phyloP scores from a whole-genome alignment of 2,113 vertebrate species.

The Boulengeromyrus knoepffleri region DNA sequence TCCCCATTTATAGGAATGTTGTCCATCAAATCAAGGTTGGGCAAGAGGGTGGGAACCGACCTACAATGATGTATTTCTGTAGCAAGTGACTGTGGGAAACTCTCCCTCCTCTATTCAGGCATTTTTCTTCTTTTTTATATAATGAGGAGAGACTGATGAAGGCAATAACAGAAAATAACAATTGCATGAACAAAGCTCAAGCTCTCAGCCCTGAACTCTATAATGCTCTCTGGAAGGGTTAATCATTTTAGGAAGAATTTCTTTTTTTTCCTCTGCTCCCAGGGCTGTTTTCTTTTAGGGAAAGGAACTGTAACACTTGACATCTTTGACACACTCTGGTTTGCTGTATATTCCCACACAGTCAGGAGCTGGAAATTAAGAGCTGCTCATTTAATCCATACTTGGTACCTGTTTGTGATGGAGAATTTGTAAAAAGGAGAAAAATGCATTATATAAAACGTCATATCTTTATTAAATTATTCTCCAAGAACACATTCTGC shows the following conservation, averaged over 20 bases:
- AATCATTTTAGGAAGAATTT: conserved; percentile 87
- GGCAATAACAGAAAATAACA: conserved; percentile 93
- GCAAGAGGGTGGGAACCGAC: conserved; percentile 60
- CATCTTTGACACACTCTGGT: conserved; percentile 76
- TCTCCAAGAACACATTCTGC: not conserved
- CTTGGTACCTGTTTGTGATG: not conserved
- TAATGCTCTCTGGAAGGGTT: conserved; percentile 87
- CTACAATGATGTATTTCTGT: conserved; percentile 95
- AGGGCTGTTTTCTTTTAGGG: conserved; percentile 66
- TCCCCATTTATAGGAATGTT: conserved; percentile 93
- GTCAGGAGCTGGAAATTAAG: conserved; percentile 51
- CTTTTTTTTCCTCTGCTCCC: conserved; percentile 64
- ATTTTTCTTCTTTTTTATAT: conserved; percentile 88
- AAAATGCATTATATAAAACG: not conserved
- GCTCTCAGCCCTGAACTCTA: conserved; percentile 76
- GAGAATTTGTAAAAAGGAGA: not conserved
- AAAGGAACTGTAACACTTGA: conserved; percentile 95
- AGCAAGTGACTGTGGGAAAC: conserved; percentile 99
- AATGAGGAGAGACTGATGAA: conserved; percentile 96
- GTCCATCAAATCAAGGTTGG: conserved; percentile 82
- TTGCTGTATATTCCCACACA: conserved; percentile 86
- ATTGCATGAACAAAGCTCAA: conserved; percentile 87
- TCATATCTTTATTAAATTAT: not conserved
- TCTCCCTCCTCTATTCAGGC: conserved; percentile 98
- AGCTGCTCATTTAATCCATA: conserved; percentile 31